A percentile compares a stretch with the other conserved stretches of the same genome.
Conservation (phyloP, 2,888 invertebrate species). For the Luperina nickerlii region DNA sequence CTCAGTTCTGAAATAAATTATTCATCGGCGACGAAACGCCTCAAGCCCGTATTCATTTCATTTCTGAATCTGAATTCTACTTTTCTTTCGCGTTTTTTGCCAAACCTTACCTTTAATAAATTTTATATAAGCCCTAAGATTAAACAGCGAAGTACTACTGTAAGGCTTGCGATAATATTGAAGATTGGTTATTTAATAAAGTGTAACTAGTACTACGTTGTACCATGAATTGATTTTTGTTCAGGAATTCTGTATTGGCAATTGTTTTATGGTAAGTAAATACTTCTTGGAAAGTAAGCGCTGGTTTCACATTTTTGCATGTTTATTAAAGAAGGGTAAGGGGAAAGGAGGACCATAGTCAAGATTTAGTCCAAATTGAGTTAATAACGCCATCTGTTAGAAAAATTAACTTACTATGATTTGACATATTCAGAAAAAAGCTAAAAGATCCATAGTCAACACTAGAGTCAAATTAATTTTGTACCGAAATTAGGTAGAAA, state of each 20-base stretch:
- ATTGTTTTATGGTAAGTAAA: not conserved
- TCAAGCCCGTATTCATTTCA: constrained; percentile 90
- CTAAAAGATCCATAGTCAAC: too few species aligned
- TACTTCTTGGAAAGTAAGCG: not conserved
- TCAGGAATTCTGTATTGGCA: not conserved
- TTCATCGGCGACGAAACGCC: constrained; percentile 90
- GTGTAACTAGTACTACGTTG: constrained; percentile 55
- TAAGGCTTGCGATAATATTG: constrained; percentile 67
- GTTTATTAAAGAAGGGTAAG: not conserved
- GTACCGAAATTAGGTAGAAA: too few species aligned
- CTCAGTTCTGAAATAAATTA: constrained; percentile 89
- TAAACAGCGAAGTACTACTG: constrained; percentile 77
- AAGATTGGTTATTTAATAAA: constrained; percentile 64
- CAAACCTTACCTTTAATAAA: constrained; percentile 87
- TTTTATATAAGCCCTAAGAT: constrained; percentile 88
- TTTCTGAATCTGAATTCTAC: constrained; percentile 89
- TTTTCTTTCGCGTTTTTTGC: constrained; percentile 84
- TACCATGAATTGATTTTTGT: constrained; percentile 33
- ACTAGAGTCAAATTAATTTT: too few species aligned
- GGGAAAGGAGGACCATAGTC: too few species aligned
- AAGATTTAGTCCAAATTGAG: too few species aligned
- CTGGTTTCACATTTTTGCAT: not conserved
- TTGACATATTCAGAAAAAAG: too few species aligned
- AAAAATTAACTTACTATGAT: too few species aligned
- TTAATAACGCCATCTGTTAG: too few species aligned